phyloP scores from a whole-genome alignment of 1,140 invertebrate species.

The Notospermus geniculatus region DNA sequence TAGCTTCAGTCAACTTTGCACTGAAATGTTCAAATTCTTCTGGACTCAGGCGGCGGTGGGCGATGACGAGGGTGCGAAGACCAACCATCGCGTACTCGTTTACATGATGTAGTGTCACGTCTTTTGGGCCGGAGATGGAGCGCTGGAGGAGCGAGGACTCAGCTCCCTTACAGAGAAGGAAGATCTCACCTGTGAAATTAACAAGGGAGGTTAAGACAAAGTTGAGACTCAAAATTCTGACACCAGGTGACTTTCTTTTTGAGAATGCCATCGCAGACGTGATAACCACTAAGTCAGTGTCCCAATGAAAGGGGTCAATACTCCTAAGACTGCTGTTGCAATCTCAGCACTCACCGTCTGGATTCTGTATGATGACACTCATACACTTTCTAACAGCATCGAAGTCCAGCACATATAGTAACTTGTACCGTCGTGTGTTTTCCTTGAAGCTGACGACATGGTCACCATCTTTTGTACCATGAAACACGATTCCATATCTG shows the following conservation, averaged over 20 bases:
- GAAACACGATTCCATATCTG: slow-evolving; percentile 69
- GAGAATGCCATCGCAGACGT: too few relatives aligned
- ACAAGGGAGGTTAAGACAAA: too few relatives aligned
- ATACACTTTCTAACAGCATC: slow-evolving; percentile 67
- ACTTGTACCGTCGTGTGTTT: slow-evolving; percentile 46
- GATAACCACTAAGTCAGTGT: too few relatives aligned
- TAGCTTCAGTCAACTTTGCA: slow-evolving; percentile 50
- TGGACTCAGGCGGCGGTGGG: slow-evolving; percentile 48
- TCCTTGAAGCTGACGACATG: slow-evolving; percentile 55
- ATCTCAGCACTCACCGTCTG: slow-evolving; percentile 33
- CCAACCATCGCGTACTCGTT: slow-evolving; percentile 65
- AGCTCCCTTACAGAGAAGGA: slow-evolving; percentile 73
- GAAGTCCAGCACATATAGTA: slow-evolving; percentile 63
- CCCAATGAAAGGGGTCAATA: too few relatives aligned
- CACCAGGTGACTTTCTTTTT: too few relatives aligned
- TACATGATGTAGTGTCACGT: slow-evolving; percentile 56
- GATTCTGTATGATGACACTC: slow-evolving; percentile 63
- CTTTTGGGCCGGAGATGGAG: slow-evolving; percentile 51
- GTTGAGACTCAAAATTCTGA: too few relatives aligned
- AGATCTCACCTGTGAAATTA: slow-evolving; percentile 36
- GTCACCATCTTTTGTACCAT: slow-evolving; percentile 63
- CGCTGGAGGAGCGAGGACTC: slow-evolving; percentile 72
- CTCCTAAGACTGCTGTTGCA: too few relatives aligned
- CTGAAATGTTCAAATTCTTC: slow-evolving; percentile 49
- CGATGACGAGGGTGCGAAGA: slow-evolving; percentile 63